Evolutionary conservation across 64 coral and sea anemone species (phyloP), one percentile per base, ranked within the genome.

Genomic region (Montipora capricornis): DNA sequence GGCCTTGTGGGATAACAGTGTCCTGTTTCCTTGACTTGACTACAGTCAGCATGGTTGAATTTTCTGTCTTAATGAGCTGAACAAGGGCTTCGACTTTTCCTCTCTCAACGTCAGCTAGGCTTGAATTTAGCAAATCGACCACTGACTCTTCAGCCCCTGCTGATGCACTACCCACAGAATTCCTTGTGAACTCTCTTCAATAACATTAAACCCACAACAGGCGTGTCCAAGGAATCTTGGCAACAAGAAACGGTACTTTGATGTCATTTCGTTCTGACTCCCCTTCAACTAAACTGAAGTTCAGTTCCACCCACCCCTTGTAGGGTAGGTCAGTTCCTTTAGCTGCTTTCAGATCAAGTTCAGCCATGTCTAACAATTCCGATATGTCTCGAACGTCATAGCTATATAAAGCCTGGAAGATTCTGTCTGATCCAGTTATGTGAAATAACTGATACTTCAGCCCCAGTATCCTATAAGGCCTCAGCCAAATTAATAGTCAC

Each of bases 401-500:
- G 66, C 64, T 79, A 7, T 26, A 26, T 26, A 26, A 0, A 26
- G 24, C 24, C 24, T 26, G 93, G 88, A 76, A 86, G 14, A 26
- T 81, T 76, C 50, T 46, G 13, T 50, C 73, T 19, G 6, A 90
- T 51, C 87, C 87, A 95, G 0, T 67, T 46, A n/a, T 51, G 26
- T 69, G 87, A 80, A 11, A 95, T 53, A 74, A 95, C 74, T 57
- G 94, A 95, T 69, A 95, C 94, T 91, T 95, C 82, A 48, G 94
- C 94, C 20, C 94, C 94, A 15, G 94, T 95, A 24, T 88, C 94
- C 81, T 89, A 91, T 91, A 88, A 29, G 50, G 67, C 76, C 13
- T 91, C 83, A 20, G 24, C 26, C 26, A 26, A 26, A 26, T 26
- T 26, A 26, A 26, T 26, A 26, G 26, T 26, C 26, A 26, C 26